These are phyloP conservation scores for Gastrophryne carolinensis DNA, from an alignment of 2,797 vertebrate species.

Conservation along the genomic window DNA sequence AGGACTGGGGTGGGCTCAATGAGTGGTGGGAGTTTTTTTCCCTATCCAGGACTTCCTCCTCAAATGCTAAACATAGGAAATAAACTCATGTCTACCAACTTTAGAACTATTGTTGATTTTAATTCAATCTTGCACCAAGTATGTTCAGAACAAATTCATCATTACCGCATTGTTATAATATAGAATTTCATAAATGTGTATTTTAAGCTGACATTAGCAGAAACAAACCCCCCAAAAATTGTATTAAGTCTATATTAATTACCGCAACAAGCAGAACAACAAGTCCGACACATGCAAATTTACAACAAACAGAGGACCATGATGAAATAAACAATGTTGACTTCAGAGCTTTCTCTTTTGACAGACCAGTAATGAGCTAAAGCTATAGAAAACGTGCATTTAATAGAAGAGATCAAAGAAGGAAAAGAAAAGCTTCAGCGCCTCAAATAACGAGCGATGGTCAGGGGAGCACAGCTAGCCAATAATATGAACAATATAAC, in stretches of 20 bases:
- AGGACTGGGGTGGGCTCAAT: no score
- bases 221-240: background rate
- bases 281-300: background rate
- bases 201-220: background rate
- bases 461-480: background rate
- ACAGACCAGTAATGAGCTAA: conserved; percentile 28
- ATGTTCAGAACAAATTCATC: background rate
- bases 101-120: background rate
- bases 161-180: background rate
- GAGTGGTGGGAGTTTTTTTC: no score
- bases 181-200: background rate
- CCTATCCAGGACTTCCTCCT: no score
- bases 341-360: conserved; percentile 8
- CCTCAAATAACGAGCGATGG: conserved; percentile 11
- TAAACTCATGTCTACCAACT: no score
- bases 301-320: background rate
- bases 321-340: conserved; percentile 23
- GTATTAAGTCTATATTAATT: background rate
- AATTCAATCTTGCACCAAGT: background rate
- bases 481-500: conserved; percentile 19
- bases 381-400: conserved; percentile 35
- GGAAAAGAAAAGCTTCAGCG: background rate
- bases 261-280: background rate
- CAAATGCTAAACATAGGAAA: no score
- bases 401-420: conserved; percentile 27